phyloP scores from a whole-genome alignment of 2,797 vertebrate genomes.

The Eospalax fontanierii region DNA sequence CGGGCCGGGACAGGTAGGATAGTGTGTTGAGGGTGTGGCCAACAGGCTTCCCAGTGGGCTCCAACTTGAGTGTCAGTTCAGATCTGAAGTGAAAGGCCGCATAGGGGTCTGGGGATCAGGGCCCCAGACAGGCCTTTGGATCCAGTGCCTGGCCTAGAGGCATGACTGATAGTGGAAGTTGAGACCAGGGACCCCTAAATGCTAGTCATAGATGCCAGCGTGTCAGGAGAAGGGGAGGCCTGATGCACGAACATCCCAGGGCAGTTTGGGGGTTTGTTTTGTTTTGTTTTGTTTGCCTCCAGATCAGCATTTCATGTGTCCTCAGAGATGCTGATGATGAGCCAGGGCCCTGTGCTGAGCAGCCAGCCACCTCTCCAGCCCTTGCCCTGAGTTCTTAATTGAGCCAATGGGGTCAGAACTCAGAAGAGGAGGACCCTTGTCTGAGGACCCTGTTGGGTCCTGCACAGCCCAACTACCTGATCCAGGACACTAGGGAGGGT shows the following conservation, averaged over 20 bases:
- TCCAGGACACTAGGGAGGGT: too few relatives aligned
- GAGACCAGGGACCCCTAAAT: neutral
- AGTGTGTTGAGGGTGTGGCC: neutral
- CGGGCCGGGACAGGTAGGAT: neutral
- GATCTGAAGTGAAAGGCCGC: neutral
- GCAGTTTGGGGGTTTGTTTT: too few relatives aligned
- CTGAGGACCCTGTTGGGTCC: neutral
- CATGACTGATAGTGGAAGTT: neutral
- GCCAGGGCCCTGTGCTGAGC: neutral
- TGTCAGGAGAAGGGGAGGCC: rapidly evolving
- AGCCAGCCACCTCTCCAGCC: too few relatives aligned
- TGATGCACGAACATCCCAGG: too few relatives aligned
- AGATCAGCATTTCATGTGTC: neutral
- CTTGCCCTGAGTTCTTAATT: neutral
- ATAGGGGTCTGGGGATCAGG: neutral
- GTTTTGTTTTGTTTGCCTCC: too few relatives aligned
- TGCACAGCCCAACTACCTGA: too few relatives aligned
- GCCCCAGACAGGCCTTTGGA: neutral
- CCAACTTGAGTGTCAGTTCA: neutral
- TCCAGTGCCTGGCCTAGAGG: neutral
- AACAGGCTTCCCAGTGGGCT: neutral
- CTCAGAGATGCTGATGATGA: neutral
- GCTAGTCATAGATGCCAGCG: neutral
- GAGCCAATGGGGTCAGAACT: too few relatives aligned
- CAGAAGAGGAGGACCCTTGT: neutral